Conservation (phyloP, 2,797 vertebrate genomes). For the Anableps anableps region DNA sequence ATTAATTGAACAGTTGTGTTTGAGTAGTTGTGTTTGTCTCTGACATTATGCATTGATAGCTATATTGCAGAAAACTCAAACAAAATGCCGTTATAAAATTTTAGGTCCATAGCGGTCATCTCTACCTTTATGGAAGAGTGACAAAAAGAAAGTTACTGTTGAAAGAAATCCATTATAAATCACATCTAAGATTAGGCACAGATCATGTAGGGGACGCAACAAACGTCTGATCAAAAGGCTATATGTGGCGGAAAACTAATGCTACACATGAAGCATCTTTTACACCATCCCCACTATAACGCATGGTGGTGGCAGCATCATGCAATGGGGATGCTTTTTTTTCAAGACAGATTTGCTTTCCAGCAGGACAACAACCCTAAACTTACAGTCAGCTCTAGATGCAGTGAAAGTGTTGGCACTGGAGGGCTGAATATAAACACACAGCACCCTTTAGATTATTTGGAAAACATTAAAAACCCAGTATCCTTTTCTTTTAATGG, state of each 20-base stretch:
- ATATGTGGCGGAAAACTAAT: neutral
- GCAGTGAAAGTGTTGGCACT: too few relatives aligned
- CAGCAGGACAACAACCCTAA: too few relatives aligned
- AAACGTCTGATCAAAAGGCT: neutral
- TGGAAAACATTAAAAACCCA: neutral
- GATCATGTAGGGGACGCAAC: neutral
- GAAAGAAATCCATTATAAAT: neutral
- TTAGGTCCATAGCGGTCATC: neutral
- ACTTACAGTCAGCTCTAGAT: too few relatives aligned
- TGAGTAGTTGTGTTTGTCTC: neutral
- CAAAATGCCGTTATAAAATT: neutral
- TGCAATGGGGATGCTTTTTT: too few relatives aligned
- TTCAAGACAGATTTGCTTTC: too few relatives aligned
- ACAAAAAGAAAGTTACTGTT: too few relatives aligned
- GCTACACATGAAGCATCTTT: neutral
- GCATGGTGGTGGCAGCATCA: neutral
- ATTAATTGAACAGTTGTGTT: neutral
- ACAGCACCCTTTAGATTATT: neutral
- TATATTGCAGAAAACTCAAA: neutral
- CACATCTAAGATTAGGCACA: neutral
- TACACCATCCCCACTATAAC: neutral
- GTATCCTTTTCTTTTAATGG: neutral
- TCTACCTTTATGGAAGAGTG: too few relatives aligned
- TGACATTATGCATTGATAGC: neutral
- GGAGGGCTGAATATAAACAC: neutral